phyloP scores from a whole-genome alignment of 2,888 invertebrate genomes.

The Malachius bipustulatus region DNA sequence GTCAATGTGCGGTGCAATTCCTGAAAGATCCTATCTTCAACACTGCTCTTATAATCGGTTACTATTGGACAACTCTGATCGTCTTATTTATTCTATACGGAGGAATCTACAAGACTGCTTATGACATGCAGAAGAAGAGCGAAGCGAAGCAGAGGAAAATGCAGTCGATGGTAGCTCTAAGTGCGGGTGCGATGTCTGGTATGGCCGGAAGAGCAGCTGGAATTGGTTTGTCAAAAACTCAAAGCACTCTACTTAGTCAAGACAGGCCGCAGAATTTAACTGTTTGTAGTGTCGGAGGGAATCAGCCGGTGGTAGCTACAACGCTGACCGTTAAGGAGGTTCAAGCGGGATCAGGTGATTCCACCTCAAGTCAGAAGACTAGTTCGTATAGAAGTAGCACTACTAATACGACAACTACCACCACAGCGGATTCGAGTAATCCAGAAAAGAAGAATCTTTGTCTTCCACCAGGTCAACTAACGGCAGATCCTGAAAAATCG shows the following conservation, averaged over 20 bases:
- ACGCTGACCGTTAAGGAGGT: conserved; percentile 26
- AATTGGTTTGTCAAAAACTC: conserved; percentile 70
- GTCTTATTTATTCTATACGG: conserved; percentile 93
- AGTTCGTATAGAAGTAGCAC: conserved; percentile 47
- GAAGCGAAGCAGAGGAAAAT: conserved; percentile 92
- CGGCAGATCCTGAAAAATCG: conserved; percentile 49
- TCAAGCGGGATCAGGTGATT: conserved; percentile 40
- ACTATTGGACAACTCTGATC: conserved; percentile 94
- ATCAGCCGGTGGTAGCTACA: conserved; percentile 19
- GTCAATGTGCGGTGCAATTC: conserved; percentile 93
- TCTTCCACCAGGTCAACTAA: conserved; percentile 20
- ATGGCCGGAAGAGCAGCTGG: conserved; percentile 83
- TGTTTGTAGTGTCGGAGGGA: conserved; percentile 23
- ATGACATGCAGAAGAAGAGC: conserved; percentile 94
- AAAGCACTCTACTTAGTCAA: conserved; percentile 54
- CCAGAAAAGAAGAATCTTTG: conserved; percentile 25
- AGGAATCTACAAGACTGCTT: conserved; percentile 94
- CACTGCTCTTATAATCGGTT: conserved; percentile 90
- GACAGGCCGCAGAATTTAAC: conserved; percentile 51
- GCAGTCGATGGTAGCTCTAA: conserved; percentile 87
- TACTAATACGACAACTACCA: conserved; percentile 46
- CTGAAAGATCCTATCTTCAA: conserved; percentile 95
- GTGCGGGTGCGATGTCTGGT: conserved; percentile 81
- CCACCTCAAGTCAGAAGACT: conserved; percentile 49
- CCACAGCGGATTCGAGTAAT: conserved; percentile 28